Base-by-base conservation (phyloP, 53 echinoderm and acorn worm species). In the Actinopyga echinites region DNA sequence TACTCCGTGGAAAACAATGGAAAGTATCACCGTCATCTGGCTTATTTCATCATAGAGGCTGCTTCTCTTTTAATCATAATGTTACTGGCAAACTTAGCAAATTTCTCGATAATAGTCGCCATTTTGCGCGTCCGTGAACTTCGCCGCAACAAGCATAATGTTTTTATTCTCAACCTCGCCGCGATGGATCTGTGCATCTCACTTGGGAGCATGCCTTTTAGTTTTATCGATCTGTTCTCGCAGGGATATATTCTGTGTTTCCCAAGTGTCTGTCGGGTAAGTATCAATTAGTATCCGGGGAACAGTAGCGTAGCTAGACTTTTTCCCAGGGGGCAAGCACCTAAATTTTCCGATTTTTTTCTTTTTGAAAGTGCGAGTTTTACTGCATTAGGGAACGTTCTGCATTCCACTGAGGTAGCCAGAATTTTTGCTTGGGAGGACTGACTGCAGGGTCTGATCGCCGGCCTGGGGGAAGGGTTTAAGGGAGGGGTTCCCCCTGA, bases 161-260 rank as follows among this genome's bases (percentile, higher is more conserved):
- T 71, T 8, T 42, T 71, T 42, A 25, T 71, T 24, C 11, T 71
- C 1, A 71, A 71, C 44, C 71, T 71, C 3, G 44, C 40, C 5
- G 22, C 13, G 13, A 71, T 71, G 71, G 71, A 71, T 23, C 71
- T 71, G 15, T 6, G 35, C 15, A 71, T 42, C 25, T 71, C 71
- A n/a, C 71, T 71, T 17, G 71, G 71, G 10, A 71, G 71, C n/a
- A 71, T 71, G 71, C 71, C 71, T 42, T 71, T 71, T 17, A 32
- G 32, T 28, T 44, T 71, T 22, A 28, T 44, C 24, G 71, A 71
- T 71, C 71, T 71, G 20, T 71, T 71, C 26, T 17, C 22, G 3
- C 22, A 34, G 21, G 71, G 71, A 17, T 71, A 32, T 44, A 22
- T 71, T 22, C 25, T 71, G 12, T 71, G 71, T 44, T 34, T 23